These are phyloP conservation scores for Pseudomyrmex flavicornis DNA, from an alignment of 1,140 invertebrate genomes.

Conservation along the genomic window DNA sequence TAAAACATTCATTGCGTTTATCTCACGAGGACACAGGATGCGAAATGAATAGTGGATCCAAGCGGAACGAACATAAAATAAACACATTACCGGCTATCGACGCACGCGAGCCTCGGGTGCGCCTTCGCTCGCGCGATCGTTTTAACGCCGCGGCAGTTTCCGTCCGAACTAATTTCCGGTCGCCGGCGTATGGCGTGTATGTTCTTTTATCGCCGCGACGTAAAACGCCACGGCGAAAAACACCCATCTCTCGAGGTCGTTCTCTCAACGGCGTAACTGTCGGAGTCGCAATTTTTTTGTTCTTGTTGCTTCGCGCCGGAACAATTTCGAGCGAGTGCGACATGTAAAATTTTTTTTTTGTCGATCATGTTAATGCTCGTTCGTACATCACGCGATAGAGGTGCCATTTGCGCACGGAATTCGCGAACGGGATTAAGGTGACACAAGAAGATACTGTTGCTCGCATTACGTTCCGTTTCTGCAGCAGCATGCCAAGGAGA, in stretches of 20 bases:
- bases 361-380: conserved; percentile 38
- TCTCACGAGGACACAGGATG: conserved; percentile 48
- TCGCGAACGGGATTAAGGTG: conserved; percentile 34
- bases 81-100: conserved; percentile 33
- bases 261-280: conserved; percentile 35
- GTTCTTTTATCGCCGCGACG: conserved; percentile 50
- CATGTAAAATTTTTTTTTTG: conserved; percentile 37
- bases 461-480: conserved; percentile 26
- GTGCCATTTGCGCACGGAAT: conserved; percentile 45
- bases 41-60: conserved; percentile 22
- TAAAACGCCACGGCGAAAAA: conserved; percentile 11
- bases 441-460: conserved; percentile 42
- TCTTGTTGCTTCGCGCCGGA: not conserved
- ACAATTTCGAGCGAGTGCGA: conserved; percentile 27
- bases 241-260: conserved; percentile 26
- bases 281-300: conserved; percentile 30
- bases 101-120: conserved; percentile 40
- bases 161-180: conserved; percentile 55
- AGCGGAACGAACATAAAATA: conserved; percentile 27
- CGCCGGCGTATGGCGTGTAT: conserved; percentile 44
- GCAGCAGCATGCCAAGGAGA: conserved; percentile 12
- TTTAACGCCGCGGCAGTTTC: conserved; percentile 19
- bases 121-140: conserved; percentile 5
- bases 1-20: not conserved
- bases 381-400: not conserved